phyloP scores from a whole-genome alignment of 35 echinoderm and acorn worm genomes.

The Diadema setosum region DNA sequence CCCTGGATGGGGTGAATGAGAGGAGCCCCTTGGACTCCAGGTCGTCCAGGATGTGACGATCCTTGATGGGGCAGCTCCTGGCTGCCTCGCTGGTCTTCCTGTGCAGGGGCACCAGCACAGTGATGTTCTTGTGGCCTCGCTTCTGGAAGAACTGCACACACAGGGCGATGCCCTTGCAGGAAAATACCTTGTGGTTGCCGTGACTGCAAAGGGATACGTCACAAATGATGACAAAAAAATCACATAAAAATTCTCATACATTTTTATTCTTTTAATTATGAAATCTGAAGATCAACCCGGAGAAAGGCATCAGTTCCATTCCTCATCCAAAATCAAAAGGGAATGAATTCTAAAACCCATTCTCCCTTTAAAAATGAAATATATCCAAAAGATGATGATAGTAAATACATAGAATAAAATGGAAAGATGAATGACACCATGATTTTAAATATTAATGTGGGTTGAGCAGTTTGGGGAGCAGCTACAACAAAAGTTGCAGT shows the following conservation, averaged over 20 bases:
- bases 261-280: not conserved
- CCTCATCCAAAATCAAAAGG: not conserved
- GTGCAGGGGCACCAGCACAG: conserved; percentile 29
- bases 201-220: not conserved
- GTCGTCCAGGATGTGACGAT: conserved; percentile 27
- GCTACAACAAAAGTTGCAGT: too few relatives aligned
- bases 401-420: too few relatives aligned
- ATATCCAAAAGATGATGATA: too few relatives aligned
- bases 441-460: too few relatives aligned
- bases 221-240: not conserved
- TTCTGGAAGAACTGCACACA: conserved; percentile 56
- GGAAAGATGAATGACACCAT: too few relatives aligned
- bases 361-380: not conserved
- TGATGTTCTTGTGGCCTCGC: conserved; percentile 37
- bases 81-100: not conserved
- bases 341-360: not conserved
- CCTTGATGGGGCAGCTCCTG: conserved; percentile 22
- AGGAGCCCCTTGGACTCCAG: conserved; percentile 38
- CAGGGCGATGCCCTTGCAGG: conserved; percentile 51
- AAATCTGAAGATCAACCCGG: not conserved
- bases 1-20: conserved; percentile 36
- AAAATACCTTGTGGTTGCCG: conserved; percentile 28
- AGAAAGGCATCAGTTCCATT: not conserved
- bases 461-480: too few relatives aligned
- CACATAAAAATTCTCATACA: not conserved